A percentile compares a stretch with the other conserved stretches of the same genome.
Conservation (phyloP, 2,113 vertebrate species). For the Eudorcas thomsonii region DNA sequence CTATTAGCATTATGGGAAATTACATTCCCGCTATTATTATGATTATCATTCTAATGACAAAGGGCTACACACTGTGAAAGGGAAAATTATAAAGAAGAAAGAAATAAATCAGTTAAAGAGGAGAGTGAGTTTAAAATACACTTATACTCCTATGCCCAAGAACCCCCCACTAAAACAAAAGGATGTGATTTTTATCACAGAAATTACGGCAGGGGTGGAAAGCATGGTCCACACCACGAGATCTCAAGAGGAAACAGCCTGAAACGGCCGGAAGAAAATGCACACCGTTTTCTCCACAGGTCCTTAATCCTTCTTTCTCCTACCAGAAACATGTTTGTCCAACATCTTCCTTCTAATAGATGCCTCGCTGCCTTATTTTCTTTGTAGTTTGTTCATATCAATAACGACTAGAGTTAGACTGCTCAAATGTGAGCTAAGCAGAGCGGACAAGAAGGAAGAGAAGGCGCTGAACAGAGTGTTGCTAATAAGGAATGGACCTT, state of each 20-base stretch:
- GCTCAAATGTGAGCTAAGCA: too few relatives aligned
- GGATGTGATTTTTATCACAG: not conserved
- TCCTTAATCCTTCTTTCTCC: not conserved
- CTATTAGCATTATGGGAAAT: constrained; percentile 67
- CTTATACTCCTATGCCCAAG: not conserved
- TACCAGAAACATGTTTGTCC: not conserved
- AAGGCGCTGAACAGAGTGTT: not conserved
- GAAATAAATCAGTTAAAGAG: constrained; percentile 56
- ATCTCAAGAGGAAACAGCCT: not conserved
- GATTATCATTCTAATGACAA: constrained; percentile 74
- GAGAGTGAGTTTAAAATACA: constrained; percentile 53
- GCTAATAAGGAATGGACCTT: not conserved
- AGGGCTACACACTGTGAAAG: constrained; percentile 62
- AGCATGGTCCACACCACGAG: not conserved
- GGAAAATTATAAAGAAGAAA: constrained; percentile 59
- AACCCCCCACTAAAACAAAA: not conserved
- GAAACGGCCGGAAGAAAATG: not conserved
- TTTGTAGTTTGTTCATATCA: not conserved
- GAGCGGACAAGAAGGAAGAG: not conserved
- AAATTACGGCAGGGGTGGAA: not conserved
- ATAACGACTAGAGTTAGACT: not conserved
- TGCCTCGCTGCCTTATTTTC: not conserved
- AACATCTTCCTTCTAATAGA: not conserved
- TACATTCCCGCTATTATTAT: constrained; percentile 68
- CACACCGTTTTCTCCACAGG: not conserved